phyloP scores from a whole-genome alignment of 2,888 invertebrate species.

The Eupithecia subumbrata region DNA sequence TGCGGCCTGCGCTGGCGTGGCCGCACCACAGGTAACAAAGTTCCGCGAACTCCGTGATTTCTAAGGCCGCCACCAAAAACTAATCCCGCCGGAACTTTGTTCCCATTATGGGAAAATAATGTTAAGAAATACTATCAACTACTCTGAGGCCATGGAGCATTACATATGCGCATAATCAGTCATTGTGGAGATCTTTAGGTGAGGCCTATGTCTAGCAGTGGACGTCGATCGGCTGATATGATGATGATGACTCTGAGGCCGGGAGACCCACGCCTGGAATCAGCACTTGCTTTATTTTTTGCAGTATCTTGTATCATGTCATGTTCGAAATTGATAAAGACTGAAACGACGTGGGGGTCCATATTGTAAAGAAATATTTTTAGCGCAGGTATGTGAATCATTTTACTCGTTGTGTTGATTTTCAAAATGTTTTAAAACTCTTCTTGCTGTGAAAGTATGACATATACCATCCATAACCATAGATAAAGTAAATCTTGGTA shows the following conservation, averaged over 20 bases:
- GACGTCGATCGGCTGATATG: too few species aligned
- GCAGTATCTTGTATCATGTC: constrained; percentile 58
- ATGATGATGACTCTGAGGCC: not conserved
- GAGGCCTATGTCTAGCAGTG: too few species aligned
- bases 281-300: constrained; percentile 55
- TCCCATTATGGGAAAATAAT: constrained; percentile 31
- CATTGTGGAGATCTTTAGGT: too few species aligned
- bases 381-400: constrained; percentile 1
- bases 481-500: constrained; percentile 19
- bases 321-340: constrained; percentile 45
- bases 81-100: constrained; percentile 66
- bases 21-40: constrained; percentile 82
- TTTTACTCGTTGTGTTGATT: not conserved
- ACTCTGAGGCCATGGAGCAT: too few species aligned
- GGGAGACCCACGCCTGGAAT: constrained; percentile 2
- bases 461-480: constrained; percentile 15
- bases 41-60: constrained; percentile 84
- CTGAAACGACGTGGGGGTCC: constrained; percentile 72
- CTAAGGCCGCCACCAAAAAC: constrained; percentile 77
- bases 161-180: too few species aligned
- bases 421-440: not conserved
- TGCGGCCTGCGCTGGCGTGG: constrained; percentile 52
- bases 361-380: not conserved
- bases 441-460: constrained; percentile 14
- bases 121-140: constrained; percentile 34